phyloP scores from a whole-genome alignment of 2,797 vertebrate genomes.

The Hoplostethus atlanticus region DNA sequence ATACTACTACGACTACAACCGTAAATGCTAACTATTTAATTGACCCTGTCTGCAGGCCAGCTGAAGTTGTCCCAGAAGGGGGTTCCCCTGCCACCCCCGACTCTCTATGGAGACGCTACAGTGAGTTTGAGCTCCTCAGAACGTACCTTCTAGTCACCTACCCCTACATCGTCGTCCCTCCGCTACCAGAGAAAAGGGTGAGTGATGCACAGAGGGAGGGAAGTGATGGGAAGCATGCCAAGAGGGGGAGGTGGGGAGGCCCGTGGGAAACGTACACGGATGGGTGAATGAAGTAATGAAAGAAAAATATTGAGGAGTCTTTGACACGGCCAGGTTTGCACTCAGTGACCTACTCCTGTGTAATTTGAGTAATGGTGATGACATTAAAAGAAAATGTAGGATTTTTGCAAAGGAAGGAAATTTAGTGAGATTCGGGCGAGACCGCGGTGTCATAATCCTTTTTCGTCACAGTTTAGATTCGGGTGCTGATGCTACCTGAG shows the following conservation, averaged over 20 bases:
- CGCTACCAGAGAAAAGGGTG: slow-evolving; percentile 97
- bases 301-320: neutral
- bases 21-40: too few species aligned
- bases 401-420: too few species aligned
- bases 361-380: too few species aligned
- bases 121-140: slow-evolving; percentile 96
- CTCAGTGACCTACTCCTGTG: too few species aligned
- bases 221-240: neutral
- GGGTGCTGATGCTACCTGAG: too few species aligned
- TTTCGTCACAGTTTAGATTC: too few species aligned
- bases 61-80: slow-evolving; percentile 87
- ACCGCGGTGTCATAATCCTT: too few species aligned
- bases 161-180: slow-evolving; percentile 92
- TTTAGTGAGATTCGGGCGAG: too few species aligned
- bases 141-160: slow-evolving; percentile 93
- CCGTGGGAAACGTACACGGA: neutral
- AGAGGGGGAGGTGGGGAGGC: neutral
- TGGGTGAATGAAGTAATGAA: neutral
- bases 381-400: too few species aligned
- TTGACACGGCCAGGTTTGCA: neutral
- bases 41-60: slow-evolving; percentile 81
- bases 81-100: slow-evolving; percentile 87
- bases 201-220: slow-evolving; percentile 51
- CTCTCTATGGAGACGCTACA: slow-evolving; percentile 96
- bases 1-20: neutral